Percentiles rank a stretch among this genome's conserved stretches.
Conservation (phyloP, 1,140 invertebrate genomes). For the Caenorhabditis remanei region DNA sequence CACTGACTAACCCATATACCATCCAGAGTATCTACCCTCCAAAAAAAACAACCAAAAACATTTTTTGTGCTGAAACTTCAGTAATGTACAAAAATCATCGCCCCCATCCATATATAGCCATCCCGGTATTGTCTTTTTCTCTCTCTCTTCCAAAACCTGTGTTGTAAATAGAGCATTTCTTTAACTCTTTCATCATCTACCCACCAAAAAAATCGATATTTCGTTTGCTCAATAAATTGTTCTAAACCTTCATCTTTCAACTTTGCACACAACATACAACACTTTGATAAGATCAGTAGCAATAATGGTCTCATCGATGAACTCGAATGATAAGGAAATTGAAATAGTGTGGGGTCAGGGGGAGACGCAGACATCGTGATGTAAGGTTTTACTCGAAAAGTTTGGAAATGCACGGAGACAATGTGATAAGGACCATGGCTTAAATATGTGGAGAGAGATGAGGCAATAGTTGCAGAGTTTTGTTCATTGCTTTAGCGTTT, state of each 20-base stretch:
- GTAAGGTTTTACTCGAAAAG: conserved; percentile 36
- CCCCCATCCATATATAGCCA: background rate
- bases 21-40: background rate
- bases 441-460: conserved; percentile 9
- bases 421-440: conserved; percentile 11
- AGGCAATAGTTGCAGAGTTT: background rate
- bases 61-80: background rate
- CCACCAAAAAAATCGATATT: background rate
- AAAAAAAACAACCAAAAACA: background rate
- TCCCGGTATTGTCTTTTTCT: background rate
- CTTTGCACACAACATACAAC: background rate
- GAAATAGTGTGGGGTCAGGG: background rate
- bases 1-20: conserved; percentile 19
- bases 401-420: conserved; percentile 32
- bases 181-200: too few relatives aligned
- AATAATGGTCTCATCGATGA: conserved; percentile 31
- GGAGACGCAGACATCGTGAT: background rate
- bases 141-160: background rate
- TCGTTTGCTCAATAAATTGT: too few relatives aligned
- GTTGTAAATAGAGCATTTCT: too few relatives aligned
- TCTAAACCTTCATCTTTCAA: background rate
- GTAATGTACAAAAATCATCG: conserved; percentile 28
- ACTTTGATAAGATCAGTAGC: background rate
- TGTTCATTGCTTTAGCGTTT: background rate
- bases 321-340: conserved; percentile 17